A percentile compares a stretch with the other conserved stretches of the same genome.
Evolutionary conservation across 2,113 vertebrate species (phyloP).

Genomic region (Colossoma macropomum): DNA sequence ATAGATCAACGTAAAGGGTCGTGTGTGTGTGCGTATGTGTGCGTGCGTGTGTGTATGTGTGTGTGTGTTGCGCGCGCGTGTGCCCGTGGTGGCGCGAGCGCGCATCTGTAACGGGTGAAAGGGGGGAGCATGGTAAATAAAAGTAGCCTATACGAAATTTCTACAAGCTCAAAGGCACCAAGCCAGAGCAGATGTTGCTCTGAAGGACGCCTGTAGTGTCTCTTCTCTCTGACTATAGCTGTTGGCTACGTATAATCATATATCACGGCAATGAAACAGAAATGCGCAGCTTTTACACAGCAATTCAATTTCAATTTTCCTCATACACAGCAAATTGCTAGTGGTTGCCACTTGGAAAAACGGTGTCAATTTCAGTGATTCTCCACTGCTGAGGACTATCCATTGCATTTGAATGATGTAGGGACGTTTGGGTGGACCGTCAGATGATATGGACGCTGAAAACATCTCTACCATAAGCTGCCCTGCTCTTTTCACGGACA

Average conservation of each 20-base stretch:
- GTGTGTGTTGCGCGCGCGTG: constrained; percentile 34
- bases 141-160: constrained; percentile 21
- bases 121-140: constrained; percentile 48
- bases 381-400: not conserved
- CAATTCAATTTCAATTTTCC: too few species aligned
- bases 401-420: not conserved
- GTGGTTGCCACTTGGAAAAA: not conserved
- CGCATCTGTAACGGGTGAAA: constrained; percentile 47
- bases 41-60: constrained; percentile 21
- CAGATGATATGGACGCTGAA: not conserved
- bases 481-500: not conserved
- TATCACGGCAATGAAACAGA: not conserved
- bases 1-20: constrained; percentile 46
- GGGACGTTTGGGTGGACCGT: constrained; percentile 4
- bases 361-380: constrained; percentile 2
- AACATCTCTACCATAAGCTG: not conserved
- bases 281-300: not conserved
- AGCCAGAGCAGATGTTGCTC: not conserved
- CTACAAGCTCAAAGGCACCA: not conserved
- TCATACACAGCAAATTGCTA: not conserved
- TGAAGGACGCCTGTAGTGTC: not conserved
- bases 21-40: not conserved
- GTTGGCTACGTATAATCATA: not conserved
- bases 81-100: constrained; percentile 25
- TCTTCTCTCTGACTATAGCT: not conserved